These are phyloP conservation scores for Geodia barretti DNA, from an alignment of 37 sponge, comb jelly and placozoan species.

Conservation along the genomic window DNA sequence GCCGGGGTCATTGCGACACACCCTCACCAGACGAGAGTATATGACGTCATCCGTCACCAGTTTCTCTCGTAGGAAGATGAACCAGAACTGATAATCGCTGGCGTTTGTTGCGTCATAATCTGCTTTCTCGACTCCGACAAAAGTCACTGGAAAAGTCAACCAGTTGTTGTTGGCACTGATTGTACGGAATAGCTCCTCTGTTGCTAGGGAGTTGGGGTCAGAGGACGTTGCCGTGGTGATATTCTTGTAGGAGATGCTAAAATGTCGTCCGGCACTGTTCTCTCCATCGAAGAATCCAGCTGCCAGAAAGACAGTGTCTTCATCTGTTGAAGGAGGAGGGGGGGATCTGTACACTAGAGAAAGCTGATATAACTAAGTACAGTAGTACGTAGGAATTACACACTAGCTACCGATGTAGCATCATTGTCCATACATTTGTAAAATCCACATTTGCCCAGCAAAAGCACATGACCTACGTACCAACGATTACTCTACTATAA, in stretches of 20 bases:
- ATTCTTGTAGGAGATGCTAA: constrained; percentile 10
- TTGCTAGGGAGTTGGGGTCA: constrained; percentile 1
- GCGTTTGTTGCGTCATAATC: constrained; percentile 8
- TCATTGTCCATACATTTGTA: too few relatives aligned
- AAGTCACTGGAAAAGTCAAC: constrained; percentile 2
- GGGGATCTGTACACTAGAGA: too few relatives aligned
- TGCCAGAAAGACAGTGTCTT: not conserved
- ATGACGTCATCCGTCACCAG: not conserved
- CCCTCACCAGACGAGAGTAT: constrained; percentile 10
- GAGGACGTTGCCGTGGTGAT: not conserved
- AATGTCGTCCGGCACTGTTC: not conserved
- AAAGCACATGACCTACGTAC: too few relatives aligned
- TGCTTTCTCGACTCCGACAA: constrained; percentile 26
- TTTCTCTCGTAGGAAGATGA: constrained; percentile 39
- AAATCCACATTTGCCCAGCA: too few relatives aligned
- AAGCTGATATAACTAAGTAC: too few relatives aligned
- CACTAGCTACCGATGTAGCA: too few relatives aligned
- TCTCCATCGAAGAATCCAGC: not conserved
- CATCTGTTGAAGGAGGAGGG: not conserved
- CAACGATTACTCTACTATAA: too few relatives aligned
- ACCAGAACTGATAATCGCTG: constrained; percentile 30
- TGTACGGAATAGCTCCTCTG: not conserved
- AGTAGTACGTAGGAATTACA: too few relatives aligned
- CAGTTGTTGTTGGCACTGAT: constrained; percentile 8
- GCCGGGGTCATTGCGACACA: constrained; percentile 27